Conservation (phyloP, 1,140 invertebrate genomes). For the Orchestia grillus region DNA sequence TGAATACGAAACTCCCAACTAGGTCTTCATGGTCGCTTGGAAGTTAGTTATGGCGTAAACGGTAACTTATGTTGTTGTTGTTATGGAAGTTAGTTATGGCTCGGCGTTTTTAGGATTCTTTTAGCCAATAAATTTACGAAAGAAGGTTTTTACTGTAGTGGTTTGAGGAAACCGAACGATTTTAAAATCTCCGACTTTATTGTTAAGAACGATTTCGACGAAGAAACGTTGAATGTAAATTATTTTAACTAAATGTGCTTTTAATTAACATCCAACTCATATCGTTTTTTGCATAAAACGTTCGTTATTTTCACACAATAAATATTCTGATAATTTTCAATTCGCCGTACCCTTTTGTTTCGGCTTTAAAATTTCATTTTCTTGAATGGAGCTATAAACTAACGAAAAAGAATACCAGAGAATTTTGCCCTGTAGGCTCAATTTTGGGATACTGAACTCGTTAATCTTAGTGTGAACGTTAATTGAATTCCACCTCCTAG, state of each 20-base stretch:
- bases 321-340: background rate
- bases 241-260: background rate
- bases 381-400: background rate
- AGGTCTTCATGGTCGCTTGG: background rate
- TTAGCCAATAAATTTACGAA: background rate
- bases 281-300: too few species aligned
- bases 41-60: background rate
- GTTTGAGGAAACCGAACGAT: background rate
- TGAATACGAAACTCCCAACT: background rate
- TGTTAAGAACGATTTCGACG: too few species aligned
- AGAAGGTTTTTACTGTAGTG: background rate
- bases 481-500: background rate
- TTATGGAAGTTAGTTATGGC: too few species aligned
- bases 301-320: too few species aligned
- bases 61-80: too few species aligned
- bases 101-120: background rate
- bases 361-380: background rate
- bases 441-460: background rate
- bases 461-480: constrained; percentile 6
- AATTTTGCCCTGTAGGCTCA: background rate
- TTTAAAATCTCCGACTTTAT: background rate
- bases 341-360: background rate
- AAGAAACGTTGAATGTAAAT: background rate
- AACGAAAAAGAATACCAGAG: background rate
- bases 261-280: background rate